These are phyloP conservation scores for Cephus spinipes DNA, from an alignment of 2,888 invertebrate genomes.

Conservation along the genomic window DNA sequence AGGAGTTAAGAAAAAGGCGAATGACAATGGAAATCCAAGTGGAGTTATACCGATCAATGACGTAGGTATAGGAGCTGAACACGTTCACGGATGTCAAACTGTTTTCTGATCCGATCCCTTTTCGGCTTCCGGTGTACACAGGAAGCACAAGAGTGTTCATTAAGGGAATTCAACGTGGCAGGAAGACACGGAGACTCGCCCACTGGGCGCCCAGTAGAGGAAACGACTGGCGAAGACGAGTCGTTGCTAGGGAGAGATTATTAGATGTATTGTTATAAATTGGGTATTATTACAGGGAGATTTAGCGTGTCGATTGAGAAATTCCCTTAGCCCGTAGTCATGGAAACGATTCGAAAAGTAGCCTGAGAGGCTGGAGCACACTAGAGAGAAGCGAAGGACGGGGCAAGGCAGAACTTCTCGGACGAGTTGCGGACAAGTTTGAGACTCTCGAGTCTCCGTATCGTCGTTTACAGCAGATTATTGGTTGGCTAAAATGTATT, in stretches of 20 bases:
- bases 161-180: not conserved
- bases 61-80: not conserved
- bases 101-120: not conserved
- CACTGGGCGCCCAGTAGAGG: not conserved
- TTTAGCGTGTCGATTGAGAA: not conserved
- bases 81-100: not conserved
- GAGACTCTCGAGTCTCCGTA: too few species aligned
- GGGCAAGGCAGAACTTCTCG: too few species aligned
- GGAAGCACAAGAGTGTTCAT: not conserved
- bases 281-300: not conserved
- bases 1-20: not conserved
- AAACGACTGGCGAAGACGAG: not conserved
- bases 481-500: too few species aligned
- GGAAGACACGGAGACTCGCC: not conserved
- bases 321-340: not conserved
- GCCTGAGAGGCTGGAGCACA: not conserved
- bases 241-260: not conserved
- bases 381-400: not conserved
- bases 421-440: too few species aligned
- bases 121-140: not conserved
- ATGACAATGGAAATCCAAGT: not conserved
- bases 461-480: too few species aligned
- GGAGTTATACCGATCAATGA: not conserved
- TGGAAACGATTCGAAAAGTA: not conserved
- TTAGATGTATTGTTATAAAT: not conserved